A percentile compares a stretch with the other conserved stretches of the same genome.
Evolutionary conservation across 2,888 invertebrate genomes (phyloP).

Genomic region (Hemithea aestivaria): DNA sequence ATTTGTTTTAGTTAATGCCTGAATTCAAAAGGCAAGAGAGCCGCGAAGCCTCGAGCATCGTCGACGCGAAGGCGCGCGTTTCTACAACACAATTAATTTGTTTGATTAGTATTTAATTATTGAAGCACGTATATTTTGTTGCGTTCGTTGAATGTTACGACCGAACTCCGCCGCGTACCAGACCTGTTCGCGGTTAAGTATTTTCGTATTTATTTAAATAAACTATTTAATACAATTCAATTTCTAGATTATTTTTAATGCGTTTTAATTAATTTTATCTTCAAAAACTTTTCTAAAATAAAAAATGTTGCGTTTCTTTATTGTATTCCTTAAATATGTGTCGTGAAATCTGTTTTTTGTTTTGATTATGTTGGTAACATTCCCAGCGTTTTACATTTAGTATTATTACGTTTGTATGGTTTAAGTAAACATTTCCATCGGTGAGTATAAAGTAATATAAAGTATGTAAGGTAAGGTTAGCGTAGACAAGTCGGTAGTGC

Average conservation of each 20-base stretch:
- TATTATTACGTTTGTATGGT: constrained; percentile 34
- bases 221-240: not conserved
- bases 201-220: too few relatives aligned
- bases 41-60: constrained; percentile 35
- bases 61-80: constrained; percentile 73
- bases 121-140: constrained; percentile 45
- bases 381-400: too few relatives aligned
- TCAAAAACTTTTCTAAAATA: too few relatives aligned
- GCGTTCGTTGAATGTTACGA: constrained; percentile 45
- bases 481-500: constrained; percentile 71
- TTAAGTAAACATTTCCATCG: too few relatives aligned
- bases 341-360: too few relatives aligned
- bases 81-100: constrained; percentile 69
- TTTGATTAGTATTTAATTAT: constrained; percentile 63
- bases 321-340: too few relatives aligned
- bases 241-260: too few relatives aligned
- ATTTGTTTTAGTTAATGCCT: too few relatives aligned
- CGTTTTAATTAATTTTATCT: too few relatives aligned
- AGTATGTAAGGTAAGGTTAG: constrained; percentile 61
- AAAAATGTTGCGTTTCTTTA: too few relatives aligned
- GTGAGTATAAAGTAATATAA: constrained; percentile 34
- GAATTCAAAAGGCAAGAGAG: too few relatives aligned
- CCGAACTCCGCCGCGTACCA: constrained; percentile 49
- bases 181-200: constrained; percentile 41
- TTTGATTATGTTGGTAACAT: too few relatives aligned